phyloP scores from a whole-genome alignment of 2,113 vertebrate species.

The Erythrocebus patas region DNA sequence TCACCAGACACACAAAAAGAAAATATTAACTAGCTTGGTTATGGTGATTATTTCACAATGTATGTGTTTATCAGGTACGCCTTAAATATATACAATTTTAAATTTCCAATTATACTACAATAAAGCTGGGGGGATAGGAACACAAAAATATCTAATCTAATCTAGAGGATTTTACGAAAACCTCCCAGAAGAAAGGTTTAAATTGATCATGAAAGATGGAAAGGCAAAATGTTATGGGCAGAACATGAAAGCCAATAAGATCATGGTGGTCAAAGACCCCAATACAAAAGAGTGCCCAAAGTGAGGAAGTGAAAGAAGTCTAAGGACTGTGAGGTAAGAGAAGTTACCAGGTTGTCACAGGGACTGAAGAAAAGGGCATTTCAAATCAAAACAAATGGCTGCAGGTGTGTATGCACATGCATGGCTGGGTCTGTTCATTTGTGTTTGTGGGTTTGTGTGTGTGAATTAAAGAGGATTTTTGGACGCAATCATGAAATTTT shows the following conservation, averaged over 20 bases:
- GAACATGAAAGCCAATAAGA: neutral
- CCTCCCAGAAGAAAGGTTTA: neutral
- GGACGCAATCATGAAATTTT: neutral
- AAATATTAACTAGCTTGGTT: neutral
- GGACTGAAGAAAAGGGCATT: neutral
- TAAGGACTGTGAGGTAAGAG: neutral
- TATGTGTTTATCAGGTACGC: neutral
- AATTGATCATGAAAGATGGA: neutral
- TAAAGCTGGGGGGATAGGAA: neutral
- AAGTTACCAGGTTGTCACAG: neutral
- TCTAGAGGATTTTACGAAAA: neutral
- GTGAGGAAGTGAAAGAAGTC: neutral
- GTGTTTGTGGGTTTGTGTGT: too few species aligned
- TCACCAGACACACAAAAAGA: neutral
- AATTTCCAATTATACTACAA: neutral
- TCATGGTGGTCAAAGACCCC: neutral
- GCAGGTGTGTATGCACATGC: neutral
- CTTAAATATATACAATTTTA: neutral
- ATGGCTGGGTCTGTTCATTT: too few species aligned
- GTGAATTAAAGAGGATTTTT: neutral
- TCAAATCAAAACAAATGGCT: neutral
- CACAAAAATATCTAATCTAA: neutral
- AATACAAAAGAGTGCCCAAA: too few species aligned
- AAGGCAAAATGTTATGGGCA: neutral
- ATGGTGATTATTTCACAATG: neutral